These are phyloP conservation scores for Drosophila ambigua DNA, from an alignment of 1,140 invertebrate genomes.

Conservation along the genomic window DNA sequence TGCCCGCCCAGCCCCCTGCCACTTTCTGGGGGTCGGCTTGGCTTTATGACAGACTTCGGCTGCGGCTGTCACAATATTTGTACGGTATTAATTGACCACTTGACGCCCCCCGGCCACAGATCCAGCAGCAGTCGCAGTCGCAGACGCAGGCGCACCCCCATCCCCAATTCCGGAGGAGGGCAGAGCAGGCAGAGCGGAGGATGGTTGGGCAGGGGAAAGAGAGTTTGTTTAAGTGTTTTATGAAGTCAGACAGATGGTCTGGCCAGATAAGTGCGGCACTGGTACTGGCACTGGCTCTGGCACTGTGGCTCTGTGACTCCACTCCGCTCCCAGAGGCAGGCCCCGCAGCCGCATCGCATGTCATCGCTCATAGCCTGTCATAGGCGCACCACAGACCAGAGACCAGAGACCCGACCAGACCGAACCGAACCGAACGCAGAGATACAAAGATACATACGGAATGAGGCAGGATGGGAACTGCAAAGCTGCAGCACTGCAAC, in stretches of 20 bases:
- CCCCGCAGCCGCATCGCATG: conserved; percentile 4
- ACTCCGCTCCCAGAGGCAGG: not conserved
- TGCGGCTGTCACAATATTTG: conserved; percentile 78
- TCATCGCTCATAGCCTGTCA: conserved; percentile 69
- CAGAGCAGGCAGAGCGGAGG: not conserved
- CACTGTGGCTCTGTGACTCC: not conserved
- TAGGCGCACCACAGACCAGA: conserved; percentile 42
- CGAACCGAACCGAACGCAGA: not conserved
- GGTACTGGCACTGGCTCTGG: conserved; percentile 26
- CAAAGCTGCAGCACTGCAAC: not conserved
- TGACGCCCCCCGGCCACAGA: conserved; percentile 52
- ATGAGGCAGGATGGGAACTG: conserved; percentile 28
- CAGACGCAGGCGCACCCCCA: not conserved
- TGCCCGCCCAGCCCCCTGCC: not conserved
- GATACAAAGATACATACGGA: conserved; percentile 62
- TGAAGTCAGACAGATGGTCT: conserved; percentile 73
- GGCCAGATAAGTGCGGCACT: conserved; percentile 61
- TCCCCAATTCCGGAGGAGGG: not conserved
- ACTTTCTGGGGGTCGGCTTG: conserved; percentile 14
- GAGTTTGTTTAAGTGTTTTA: conserved; percentile 71
- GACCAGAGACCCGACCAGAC: conserved; percentile 8
- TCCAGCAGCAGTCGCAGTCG: not conserved
- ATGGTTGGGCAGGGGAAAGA: not conserved
- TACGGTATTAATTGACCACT: conserved; percentile 78
- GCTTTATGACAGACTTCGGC: conserved; percentile 63